Conservation (phyloP, 2,797 vertebrate species). For the Xenopus petersii region DNA sequence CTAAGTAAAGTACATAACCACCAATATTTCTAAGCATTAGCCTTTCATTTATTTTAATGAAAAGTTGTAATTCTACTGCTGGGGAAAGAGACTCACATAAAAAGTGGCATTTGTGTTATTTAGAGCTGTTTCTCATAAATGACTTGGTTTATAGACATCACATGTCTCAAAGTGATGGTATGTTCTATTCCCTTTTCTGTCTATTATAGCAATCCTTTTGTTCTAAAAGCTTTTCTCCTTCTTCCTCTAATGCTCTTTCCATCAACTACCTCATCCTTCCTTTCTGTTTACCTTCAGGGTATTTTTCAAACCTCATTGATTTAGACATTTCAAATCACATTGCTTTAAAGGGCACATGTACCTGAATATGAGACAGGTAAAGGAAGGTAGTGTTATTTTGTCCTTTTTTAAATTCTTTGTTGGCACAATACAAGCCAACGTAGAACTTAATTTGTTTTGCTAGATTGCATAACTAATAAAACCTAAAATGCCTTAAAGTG, state of each 20-base stretch:
- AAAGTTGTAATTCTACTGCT: background rate
- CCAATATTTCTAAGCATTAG: background rate
- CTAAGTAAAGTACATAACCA: background rate
- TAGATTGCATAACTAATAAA: too few relatives aligned
- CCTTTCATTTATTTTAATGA: background rate
- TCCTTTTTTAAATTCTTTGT: too few relatives aligned
- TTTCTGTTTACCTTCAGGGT: background rate
- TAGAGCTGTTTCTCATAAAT: conserved; percentile 28
- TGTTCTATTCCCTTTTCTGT: background rate
- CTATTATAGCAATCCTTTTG: background rate
- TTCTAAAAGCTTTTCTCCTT: background rate
- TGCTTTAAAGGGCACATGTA: background rate
- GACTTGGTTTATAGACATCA: conserved; percentile 20
- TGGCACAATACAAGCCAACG: too few relatives aligned
- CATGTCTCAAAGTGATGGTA: conserved; percentile 21
- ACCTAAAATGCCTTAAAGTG: too few relatives aligned
- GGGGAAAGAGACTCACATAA: conserved; percentile 11
- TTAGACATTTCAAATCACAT: background rate
- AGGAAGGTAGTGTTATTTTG: too few relatives aligned
- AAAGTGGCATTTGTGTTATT: conserved; percentile 30
- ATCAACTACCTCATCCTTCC: background rate
- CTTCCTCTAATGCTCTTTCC: background rate
- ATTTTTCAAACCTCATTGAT: conserved; percentile 4
- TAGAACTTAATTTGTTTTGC: too few relatives aligned
- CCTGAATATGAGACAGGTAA: background rate